phyloP scores from a whole-genome alignment of 2,113 vertebrate species.

The Chloropsis hardwickii region DNA sequence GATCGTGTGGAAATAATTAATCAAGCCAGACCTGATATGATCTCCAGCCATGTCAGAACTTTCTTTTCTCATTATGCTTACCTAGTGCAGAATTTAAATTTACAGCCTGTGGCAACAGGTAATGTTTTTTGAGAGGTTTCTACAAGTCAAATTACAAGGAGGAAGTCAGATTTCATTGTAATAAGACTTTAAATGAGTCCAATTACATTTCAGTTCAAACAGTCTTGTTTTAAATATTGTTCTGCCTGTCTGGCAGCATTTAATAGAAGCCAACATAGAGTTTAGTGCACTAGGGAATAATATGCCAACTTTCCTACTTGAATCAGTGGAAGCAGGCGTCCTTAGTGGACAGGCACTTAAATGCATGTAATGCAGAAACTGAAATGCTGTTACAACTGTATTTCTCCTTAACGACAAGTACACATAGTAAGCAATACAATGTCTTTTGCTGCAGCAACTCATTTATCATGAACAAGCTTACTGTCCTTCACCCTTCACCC shows the following conservation, averaged over 20 bases:
- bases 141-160: slow-evolving; percentile 52
- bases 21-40: slow-evolving; percentile 58
- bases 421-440: slow-evolving; percentile 18
- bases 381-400: slow-evolving; percentile 54
- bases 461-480: slow-evolving; percentile 58
- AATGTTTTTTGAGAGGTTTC: slow-evolving; percentile 55
- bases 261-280: slow-evolving; percentile 56
- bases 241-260: slow-evolving; percentile 45
- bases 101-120: slow-evolving; percentile 56
- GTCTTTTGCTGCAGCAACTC: slow-evolving; percentile 35
- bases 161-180: slow-evolving; percentile 61
- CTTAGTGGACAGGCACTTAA: slow-evolving; percentile 58
- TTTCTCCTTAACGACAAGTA: slow-evolving; percentile 52
- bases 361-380: slow-evolving; percentile 62
- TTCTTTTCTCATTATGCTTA: slow-evolving; percentile 58
- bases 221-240: slow-evolving; percentile 64
- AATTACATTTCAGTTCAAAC: slow-evolving; percentile 66
- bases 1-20: slow-evolving; percentile 68
- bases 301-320: slow-evolving; percentile 45
- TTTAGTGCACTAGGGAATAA: slow-evolving; percentile 57
- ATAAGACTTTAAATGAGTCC: slow-evolving; percentile 60
- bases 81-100: slow-evolving; percentile 62
- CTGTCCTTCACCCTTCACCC: slow-evolving; percentile 21
- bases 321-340: slow-evolving; percentile 12
- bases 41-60: slow-evolving; percentile 59